Conservation (phyloP, 2,888 invertebrate genomes). For the Dorcus hopei region DNA sequence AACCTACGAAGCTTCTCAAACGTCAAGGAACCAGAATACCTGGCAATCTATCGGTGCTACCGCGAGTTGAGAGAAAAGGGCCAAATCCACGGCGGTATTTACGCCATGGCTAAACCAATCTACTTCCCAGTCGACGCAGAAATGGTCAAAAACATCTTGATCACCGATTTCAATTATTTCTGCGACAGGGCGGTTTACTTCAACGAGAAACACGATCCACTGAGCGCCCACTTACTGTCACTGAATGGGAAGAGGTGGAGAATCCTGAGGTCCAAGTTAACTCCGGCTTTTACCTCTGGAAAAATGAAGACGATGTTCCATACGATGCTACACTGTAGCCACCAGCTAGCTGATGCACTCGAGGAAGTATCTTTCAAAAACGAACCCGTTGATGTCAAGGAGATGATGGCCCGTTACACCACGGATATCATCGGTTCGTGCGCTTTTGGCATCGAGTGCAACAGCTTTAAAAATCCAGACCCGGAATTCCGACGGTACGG, state of each 20-base stretch:
- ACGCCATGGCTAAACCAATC: conserved; percentile 13
- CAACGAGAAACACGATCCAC: conserved; percentile 43
- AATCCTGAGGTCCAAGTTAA: conserved; percentile 49
- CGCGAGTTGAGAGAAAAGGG: conserved; percentile 7
- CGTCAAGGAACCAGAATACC: conserved; percentile 1
- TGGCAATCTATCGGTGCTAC: conserved; percentile 7
- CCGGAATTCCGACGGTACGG: conserved; percentile 39
- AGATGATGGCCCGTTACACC: conserved; percentile 37
- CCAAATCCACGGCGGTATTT: conserved; percentile 12
- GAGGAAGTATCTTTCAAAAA: conserved; percentile 12
- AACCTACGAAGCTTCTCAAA: conserved; percentile 5
- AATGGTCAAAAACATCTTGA: conserved; percentile 44
- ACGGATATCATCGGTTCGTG: conserved; percentile 45
- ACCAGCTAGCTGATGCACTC: conserved; percentile 30
- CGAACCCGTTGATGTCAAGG: conserved; percentile 28
- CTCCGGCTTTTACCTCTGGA: conserved; percentile 52
- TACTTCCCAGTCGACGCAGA: conserved; percentile 37
- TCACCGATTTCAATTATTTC: conserved; percentile 49
- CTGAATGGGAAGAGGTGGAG: conserved; percentile 52
- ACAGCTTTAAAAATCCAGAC: conserved; percentile 34
- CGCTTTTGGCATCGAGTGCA: conserved; percentile 44
- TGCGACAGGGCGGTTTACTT: conserved; percentile 47
- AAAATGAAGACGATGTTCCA: conserved; percentile 53
- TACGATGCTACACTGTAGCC: conserved; percentile 43
- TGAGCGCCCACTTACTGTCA: conserved; percentile 43